These are phyloP conservation scores for Ophiothrix spiculata DNA, from an alignment of 35 echinoderm and acorn worm genomes.

Conservation along the genomic window DNA sequence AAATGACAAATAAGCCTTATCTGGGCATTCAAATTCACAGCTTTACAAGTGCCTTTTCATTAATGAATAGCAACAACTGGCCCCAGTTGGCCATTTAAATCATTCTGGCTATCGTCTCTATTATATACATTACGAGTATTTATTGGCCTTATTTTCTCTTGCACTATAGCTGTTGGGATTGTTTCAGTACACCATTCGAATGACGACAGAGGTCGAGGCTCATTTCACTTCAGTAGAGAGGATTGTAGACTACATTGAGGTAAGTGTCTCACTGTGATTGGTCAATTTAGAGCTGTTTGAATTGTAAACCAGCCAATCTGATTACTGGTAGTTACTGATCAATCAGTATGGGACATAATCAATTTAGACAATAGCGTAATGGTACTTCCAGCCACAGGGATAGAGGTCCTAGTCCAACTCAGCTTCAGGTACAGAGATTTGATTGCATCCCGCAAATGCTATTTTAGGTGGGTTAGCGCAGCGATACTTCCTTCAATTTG, in stretches of 20 bases:
- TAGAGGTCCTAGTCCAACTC: background rate
- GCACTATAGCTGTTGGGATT: constrained; percentile 56
- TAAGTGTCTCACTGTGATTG: background rate
- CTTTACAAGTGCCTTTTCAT: too few species aligned
- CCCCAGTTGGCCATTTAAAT: too few species aligned
- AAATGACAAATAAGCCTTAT: too few species aligned
- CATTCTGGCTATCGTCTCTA: background rate
- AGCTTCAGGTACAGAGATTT: background rate
- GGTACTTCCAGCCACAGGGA: background rate
- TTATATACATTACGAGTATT: background rate
- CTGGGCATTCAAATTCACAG: background rate
- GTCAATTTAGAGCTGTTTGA: background rate
- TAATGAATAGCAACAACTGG: too few species aligned
- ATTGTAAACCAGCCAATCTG: background rate
- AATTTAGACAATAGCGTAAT: background rate
- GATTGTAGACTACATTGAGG: constrained; percentile 76
- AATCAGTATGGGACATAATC: background rate
- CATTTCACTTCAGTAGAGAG: constrained; percentile 75
- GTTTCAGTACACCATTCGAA: constrained; percentile 50
- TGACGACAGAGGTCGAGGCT: constrained; percentile 64
- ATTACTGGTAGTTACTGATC: background rate
- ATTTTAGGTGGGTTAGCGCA: background rate
- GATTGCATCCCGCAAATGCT: background rate
- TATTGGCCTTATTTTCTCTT: background rate
- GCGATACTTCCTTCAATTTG: too few species aligned